A percentile compares a stretch with the other conserved stretches of the same genome.
These are phyloP conservation scores for Prunella himalayana DNA, from an alignment of 2,113 vertebrate genomes.

Conservation along the genomic window DNA sequence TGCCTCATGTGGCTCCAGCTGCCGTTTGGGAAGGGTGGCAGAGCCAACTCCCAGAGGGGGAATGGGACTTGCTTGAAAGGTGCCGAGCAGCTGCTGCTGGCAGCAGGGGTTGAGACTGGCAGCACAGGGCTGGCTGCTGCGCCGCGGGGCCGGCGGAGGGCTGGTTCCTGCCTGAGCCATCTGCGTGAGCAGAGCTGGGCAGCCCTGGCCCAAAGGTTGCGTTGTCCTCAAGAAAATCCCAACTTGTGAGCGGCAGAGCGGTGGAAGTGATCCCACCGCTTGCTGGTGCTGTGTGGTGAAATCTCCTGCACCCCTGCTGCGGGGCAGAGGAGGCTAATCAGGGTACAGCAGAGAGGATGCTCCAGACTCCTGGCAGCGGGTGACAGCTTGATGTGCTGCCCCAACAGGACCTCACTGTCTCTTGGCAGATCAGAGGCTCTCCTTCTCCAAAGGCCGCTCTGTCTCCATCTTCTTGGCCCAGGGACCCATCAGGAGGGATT, in stretches of 20 bases:
- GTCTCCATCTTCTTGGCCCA: slow-evolving; percentile 44
- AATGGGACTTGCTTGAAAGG: background rate
- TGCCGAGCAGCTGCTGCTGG: slow-evolving; percentile 29
- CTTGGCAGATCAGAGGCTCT: slow-evolving; percentile 25
- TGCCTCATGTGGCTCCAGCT: background rate
- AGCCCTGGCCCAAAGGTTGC: background rate
- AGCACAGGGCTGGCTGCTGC: background rate
- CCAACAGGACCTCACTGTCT: background rate
- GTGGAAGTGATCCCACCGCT: background rate
- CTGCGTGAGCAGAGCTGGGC: background rate
- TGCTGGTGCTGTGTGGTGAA: background rate
- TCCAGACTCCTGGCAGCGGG: background rate
- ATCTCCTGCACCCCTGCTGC: background rate
- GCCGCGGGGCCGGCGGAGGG: rapidly evolving
- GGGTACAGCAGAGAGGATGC: background rate
- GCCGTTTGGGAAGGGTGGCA: background rate
- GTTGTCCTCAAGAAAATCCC: background rate
- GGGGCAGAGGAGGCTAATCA: background rate
- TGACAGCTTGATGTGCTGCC: background rate
- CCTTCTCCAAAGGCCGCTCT: slow-evolving; percentile 33
- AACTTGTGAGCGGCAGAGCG: background rate
- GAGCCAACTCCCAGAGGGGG: slow-evolving; percentile 15
- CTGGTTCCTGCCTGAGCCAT: background rate
- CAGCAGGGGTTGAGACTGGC: background rate
- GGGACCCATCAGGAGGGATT: slow-evolving; percentile 23